These are phyloP conservation scores for Notechis scutatus DNA, from an alignment of 2,113 vertebrate genomes.

Conservation along the genomic window DNA sequence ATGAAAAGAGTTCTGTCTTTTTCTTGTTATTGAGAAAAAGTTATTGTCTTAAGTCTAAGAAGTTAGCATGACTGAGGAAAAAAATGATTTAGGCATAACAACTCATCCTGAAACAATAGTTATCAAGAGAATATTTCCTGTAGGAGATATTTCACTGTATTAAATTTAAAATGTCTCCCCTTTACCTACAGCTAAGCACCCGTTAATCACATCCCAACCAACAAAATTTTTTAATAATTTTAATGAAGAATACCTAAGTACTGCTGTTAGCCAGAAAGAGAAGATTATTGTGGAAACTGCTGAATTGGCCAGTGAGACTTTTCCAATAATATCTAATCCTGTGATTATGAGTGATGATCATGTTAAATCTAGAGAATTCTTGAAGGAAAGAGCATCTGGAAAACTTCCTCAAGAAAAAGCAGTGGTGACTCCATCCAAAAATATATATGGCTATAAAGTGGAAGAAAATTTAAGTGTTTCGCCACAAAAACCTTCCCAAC, in stretches of 20 bases:
- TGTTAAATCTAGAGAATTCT: rapidly evolving
- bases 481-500: rapidly evolving
- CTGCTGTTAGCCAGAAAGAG: background rate
- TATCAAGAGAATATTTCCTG: background rate
- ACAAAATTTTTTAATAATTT: background rate
- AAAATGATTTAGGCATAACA: background rate
- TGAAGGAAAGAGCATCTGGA: rapidly evolving
- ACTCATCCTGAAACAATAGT: background rate
- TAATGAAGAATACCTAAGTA: rapidly evolving
- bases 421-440: rapidly evolving
- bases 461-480: rapidly evolving
- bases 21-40: background rate
- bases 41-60: background rate
- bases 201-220: rapidly evolving
- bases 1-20: background rate
- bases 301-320: conserved; percentile 53
- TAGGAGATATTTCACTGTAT: background rate
- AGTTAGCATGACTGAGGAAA: background rate
- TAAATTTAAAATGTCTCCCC: background rate
- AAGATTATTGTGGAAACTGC: conserved; percentile 29
- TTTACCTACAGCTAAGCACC: rapidly evolving
- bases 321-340: background rate
- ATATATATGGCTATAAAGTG: background rate
- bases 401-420: background rate
- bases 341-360: rapidly evolving